Conservation (phyloP, 2,113 vertebrate species). For the Himantopus leucocephalus region DNA sequence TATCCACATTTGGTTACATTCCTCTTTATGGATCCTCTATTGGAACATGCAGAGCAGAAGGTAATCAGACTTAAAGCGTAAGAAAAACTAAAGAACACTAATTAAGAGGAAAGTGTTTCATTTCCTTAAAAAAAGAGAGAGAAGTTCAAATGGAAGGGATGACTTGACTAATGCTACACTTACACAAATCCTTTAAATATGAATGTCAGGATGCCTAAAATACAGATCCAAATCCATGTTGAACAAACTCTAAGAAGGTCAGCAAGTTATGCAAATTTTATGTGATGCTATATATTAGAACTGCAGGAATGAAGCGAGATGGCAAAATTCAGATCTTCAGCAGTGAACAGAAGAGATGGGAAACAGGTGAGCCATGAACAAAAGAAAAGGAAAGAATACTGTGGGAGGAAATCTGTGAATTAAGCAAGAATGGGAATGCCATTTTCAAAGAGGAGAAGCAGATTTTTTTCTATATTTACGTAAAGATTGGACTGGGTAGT, state of each 20-base stretch:
- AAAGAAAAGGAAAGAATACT: background rate
- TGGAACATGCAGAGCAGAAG: background rate
- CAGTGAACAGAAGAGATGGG: background rate
- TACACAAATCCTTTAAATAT: background rate
- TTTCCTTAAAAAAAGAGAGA: background rate
- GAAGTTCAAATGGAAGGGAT: background rate
- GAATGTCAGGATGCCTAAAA: background rate
- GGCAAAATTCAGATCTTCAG: background rate
- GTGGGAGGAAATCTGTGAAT: background rate
- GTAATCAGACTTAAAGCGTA: background rate
- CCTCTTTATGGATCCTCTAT: background rate
- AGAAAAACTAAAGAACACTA: background rate
- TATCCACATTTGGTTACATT: background rate
- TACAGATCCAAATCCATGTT: background rate
- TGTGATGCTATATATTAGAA: background rate
- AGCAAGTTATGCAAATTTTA: background rate
- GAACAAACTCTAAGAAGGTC: background rate
- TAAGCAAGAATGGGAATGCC: background rate
- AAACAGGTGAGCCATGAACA: background rate
- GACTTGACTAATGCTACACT: background rate
- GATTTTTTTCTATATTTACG: background rate
- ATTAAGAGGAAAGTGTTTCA: background rate
- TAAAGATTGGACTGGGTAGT: background rate
- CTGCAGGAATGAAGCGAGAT: background rate
- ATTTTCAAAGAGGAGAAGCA: background rate